phyloP scores from a whole-genome alignment of 2,888 invertebrate species.

The Cyrtodaria siliqua region DNA sequence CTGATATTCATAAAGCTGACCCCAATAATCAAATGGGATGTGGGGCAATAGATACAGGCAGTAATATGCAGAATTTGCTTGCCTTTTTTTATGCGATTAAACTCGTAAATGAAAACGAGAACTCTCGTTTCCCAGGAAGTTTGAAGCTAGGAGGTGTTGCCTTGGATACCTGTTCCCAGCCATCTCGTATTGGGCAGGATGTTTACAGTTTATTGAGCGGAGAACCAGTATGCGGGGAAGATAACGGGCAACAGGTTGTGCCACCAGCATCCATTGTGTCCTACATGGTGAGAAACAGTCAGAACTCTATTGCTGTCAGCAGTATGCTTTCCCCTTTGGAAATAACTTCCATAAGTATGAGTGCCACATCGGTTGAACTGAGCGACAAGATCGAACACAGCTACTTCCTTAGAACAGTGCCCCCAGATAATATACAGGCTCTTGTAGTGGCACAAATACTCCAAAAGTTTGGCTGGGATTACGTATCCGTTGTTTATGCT shows the following conservation, averaged over 20 bases:
- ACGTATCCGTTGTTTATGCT: slow-evolving; percentile 82
- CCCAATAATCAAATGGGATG: slow-evolving; percentile 82
- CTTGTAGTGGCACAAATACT: slow-evolving; percentile 78
- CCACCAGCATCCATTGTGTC: slow-evolving; percentile 81
- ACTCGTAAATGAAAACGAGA: slow-evolving; percentile 82
- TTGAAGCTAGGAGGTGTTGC: slow-evolving; percentile 83
- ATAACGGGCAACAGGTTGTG: slow-evolving; percentile 68
- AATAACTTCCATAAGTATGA: slow-evolving; percentile 83
- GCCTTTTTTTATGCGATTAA: slow-evolving; percentile 86
- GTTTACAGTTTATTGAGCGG: slow-evolving; percentile 84
- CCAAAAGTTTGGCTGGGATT: slow-evolving; percentile 82
- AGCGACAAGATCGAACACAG: slow-evolving; percentile 72
- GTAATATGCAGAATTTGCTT: slow-evolving; percentile 84
- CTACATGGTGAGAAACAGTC: slow-evolving; percentile 80
- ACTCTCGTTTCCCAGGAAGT: slow-evolving; percentile 66
- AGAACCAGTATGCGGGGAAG: slow-evolving; percentile 81
- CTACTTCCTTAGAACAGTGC: slow-evolving; percentile 82
- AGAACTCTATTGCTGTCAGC: slow-evolving; percentile 78
- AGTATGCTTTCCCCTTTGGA: slow-evolving; percentile 82
- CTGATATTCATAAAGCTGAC: slow-evolving; percentile 85
- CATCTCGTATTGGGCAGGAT: slow-evolving; percentile 83
- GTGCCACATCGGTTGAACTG: slow-evolving; percentile 81
- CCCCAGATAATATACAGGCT: slow-evolving; percentile 81
- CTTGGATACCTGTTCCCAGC: slow-evolving; percentile 84
- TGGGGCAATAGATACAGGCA: slow-evolving; percentile 81